Evolutionary conservation across 2,113 vertebrate species (phyloP).

Genomic region (Psittacus erithacus): DNA sequence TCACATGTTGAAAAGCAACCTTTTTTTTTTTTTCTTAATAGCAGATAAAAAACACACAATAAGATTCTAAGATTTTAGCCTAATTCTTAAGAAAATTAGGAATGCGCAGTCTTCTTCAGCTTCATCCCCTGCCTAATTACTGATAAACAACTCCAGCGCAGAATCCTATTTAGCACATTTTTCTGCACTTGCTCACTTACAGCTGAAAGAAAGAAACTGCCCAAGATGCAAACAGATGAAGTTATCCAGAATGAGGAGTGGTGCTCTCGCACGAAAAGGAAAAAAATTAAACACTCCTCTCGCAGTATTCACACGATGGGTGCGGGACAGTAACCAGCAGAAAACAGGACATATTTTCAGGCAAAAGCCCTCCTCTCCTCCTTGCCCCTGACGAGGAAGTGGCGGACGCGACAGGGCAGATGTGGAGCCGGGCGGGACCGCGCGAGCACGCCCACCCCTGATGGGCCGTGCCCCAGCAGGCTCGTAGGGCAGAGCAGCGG

Average conservation of each 20-base stretch:
- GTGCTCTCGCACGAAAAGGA: too few species aligned
- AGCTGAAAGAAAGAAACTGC: neutral
- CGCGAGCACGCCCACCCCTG: neutral
- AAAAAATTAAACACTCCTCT: too few species aligned
- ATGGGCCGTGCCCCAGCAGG: neutral
- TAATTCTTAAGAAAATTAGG: neutral
- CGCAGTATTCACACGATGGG: neutral
- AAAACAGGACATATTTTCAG: neutral
- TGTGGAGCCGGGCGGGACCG: neutral
- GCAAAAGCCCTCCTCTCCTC: accelerated
- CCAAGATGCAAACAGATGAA: neutral
- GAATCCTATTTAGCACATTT: neutral
- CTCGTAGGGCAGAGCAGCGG: neutral
- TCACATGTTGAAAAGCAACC: neutral
- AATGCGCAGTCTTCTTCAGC: neutral
- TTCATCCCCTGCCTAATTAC: neutral
- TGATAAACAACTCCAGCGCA: neutral
- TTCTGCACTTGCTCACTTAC: neutral
- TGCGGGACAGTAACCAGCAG: neutral
- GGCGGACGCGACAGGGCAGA: neutral
- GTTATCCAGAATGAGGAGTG: neutral
- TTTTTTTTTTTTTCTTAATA: neutral
- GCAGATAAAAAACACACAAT: neutral
- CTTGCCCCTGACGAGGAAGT: accelerated
- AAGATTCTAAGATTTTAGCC: neutral